Conservation (phyloP, 2,113 vertebrate genomes). For the Seriola rivoliana region DNA sequence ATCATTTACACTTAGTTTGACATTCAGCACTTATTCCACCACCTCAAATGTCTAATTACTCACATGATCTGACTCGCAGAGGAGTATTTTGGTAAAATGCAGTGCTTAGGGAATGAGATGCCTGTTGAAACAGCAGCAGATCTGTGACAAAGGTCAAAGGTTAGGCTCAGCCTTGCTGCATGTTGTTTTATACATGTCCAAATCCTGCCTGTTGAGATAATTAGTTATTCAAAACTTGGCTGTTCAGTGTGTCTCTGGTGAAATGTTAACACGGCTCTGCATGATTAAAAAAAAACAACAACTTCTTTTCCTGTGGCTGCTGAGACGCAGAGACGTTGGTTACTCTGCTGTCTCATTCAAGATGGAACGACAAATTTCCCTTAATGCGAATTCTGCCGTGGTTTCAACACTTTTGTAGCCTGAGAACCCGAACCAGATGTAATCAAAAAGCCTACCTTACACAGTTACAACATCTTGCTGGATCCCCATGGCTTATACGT, state of each 20-base stretch:
- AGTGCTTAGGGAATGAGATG: background rate
- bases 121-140: background rate
- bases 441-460: background rate
- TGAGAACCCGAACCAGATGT: background rate
- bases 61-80: background rate
- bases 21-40: background rate
- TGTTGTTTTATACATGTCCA: background rate
- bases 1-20: background rate
- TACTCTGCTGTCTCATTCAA: background rate
- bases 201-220: background rate
- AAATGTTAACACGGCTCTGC: background rate
- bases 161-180: background rate
- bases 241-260: background rate
- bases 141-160: background rate
- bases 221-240: too few species aligned
- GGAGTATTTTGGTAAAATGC: background rate
- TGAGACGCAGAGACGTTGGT: background rate
- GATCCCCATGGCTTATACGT: background rate
- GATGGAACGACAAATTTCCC: constrained; percentile 11
- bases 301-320: too few species aligned
- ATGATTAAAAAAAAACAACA: too few species aligned
- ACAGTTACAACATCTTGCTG: background rate
- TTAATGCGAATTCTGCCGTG: background rate
- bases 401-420: background rate
- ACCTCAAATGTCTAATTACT: background rate